Evolutionary conservation across 2,113 vertebrate species (phyloP).

Genomic region (Sebastes fasciatus): DNA sequence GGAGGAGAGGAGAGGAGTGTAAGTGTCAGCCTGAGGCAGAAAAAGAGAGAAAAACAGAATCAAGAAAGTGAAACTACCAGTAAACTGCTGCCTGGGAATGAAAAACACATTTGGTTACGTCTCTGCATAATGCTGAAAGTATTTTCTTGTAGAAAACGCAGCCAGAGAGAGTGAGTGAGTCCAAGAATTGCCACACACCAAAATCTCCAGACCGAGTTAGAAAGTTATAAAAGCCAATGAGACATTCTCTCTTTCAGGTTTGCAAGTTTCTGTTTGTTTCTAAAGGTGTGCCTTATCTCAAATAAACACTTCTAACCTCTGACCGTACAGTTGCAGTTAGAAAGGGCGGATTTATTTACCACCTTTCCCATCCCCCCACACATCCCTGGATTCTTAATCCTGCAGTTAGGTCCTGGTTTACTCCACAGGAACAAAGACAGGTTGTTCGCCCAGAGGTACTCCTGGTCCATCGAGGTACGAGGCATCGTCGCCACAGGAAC

Average conservation of each 20-base stretch:
- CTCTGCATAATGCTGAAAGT: conserved; percentile 6
- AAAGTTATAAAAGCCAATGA: neutral
- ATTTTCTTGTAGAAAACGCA: neutral
- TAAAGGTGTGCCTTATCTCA: conserved; percentile 1
- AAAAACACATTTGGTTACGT: neutral
- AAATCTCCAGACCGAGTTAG: too few species aligned
- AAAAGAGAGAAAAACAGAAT: neutral
- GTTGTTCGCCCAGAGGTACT: conserved; percentile 27
- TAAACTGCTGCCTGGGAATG: neutral
- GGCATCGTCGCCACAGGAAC: conserved; percentile 1
- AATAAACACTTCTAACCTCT: neutral
- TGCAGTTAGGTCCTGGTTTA: neutral
- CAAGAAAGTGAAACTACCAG: neutral
- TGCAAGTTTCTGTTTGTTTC: neutral
- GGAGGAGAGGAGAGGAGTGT: neutral
- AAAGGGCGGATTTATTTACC: neutral
- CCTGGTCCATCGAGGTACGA: neutral
- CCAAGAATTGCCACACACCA: neutral
- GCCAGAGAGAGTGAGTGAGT: neutral
- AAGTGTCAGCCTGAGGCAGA: neutral
- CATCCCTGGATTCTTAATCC: conserved; percentile 1
- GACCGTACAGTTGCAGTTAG: neutral
- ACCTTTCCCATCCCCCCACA: neutral
- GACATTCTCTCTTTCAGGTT: neutral
- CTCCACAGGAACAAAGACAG: conserved; percentile 29